Base-by-base conservation (phyloP, 2,797 vertebrate species). In the Acridotheres tristis region DNA sequence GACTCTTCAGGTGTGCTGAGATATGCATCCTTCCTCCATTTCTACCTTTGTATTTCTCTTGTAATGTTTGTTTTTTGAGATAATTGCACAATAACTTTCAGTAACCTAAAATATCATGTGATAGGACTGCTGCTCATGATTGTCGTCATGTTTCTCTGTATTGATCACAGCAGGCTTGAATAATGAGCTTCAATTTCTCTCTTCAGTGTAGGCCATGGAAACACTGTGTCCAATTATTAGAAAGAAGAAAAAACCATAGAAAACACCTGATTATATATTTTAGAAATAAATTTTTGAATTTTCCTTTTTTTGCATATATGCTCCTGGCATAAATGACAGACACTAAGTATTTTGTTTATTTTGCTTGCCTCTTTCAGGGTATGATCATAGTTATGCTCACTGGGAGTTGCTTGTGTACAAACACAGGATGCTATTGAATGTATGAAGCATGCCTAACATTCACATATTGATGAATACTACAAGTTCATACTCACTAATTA, bases 401-500 rank as follows among this genome's bases (percentile, higher is more conserved):
- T 69, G 85, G 79, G 48, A 59, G 32, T 69, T 13, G 50, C 58
- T n/a, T 88, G 53, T 73, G 53, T 89, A 73, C 58, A 88, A 89
- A 90, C 88, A 89, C 29, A 86, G 51, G 34, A 76, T 76, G 40
- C 79, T 84, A 82, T 22, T 91, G 58, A 92, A 58, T 75, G 79
- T 48, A 68, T 74, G 16, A 75, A 85, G 72, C 48, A n/a, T 86
- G 48, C 62, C 87, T 85, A 85, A 80, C 67, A 51, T 87, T 94
- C 91, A 59, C 26, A 2, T 92, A 81, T 93, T 94, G 92, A 80
- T 2, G 3, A 89, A 85, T 77, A 50, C 57, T 84, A 43, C 74
- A 63, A 57, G 73, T 78, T 95, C 79, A 90, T 82, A 66, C 74
- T 75, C 69, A 88, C 82, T 96, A 95, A 95, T 93, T 91, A 79